Evolutionary conservation across 2,888 invertebrate species (phyloP).

Genomic region (Blera fallax): DNA sequence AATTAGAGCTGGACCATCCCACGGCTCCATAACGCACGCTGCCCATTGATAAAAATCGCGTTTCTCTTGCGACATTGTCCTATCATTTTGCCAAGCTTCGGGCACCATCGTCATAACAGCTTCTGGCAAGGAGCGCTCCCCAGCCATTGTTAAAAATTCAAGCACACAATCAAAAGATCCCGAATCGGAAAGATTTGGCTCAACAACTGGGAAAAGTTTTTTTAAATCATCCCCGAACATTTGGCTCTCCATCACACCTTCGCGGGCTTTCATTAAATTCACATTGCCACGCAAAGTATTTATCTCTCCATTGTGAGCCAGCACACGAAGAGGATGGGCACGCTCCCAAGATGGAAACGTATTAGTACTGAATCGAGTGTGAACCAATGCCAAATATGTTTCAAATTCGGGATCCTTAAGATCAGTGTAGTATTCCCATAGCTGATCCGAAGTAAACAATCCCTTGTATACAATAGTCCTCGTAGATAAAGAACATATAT

Average conservation of each 20-base stretch:
- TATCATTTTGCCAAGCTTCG: slow-evolving; percentile 98
- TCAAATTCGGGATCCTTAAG: slow-evolving; percentile 90
- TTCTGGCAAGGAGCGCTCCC: slow-evolving; percentile 95
- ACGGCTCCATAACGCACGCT: slow-evolving; percentile 98
- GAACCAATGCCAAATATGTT: slow-evolving; percentile 97
- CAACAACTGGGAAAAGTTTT: slow-evolving; percentile 97
- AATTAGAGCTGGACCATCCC: slow-evolving; percentile 98
- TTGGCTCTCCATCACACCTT: slow-evolving; percentile 97
- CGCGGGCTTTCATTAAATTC: slow-evolving; percentile 98
- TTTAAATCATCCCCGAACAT: slow-evolving; percentile 89
- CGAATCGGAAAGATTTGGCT: slow-evolving; percentile 98
- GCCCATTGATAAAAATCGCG: slow-evolving; percentile 99
- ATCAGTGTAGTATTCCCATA: slow-evolving; percentile 90
- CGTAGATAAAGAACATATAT: slow-evolving; percentile 96
- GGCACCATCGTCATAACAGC: slow-evolving; percentile 99
- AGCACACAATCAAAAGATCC: slow-evolving; percentile 98
- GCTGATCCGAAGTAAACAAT: slow-evolving; percentile 96
- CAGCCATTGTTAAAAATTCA: slow-evolving; percentile 97
- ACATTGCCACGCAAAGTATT: slow-evolving; percentile 99
- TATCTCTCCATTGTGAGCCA: slow-evolving; percentile 99
- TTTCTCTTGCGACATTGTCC: slow-evolving; percentile 95
- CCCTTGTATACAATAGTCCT: slow-evolving; percentile 98
- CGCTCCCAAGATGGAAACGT: slow-evolving; percentile 99
- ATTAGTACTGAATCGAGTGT: slow-evolving; percentile 99
- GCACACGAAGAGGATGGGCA: slow-evolving; percentile 95